Conservation (phyloP, 2,797 vertebrate species). For the Siniperca scherzeri region DNA sequence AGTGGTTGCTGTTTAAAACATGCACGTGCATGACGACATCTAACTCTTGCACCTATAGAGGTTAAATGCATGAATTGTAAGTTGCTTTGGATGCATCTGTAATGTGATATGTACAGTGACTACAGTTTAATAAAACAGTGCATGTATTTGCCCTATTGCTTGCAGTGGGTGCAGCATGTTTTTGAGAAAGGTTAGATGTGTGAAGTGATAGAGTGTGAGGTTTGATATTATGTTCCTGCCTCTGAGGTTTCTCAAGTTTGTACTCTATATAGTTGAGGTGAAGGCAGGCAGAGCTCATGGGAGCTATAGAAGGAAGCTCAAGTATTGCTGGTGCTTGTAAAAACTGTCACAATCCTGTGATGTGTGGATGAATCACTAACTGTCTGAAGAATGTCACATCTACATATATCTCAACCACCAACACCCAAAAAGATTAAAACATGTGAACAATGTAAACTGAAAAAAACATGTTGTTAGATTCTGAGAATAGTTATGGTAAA, state of each 20-base stretch:
- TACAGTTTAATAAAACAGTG: constrained; percentile 14
- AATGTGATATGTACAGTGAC: background rate
- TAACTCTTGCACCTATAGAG: too few relatives aligned
- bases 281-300: constrained; percentile 51
- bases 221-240: constrained; percentile 52
- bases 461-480: constrained; percentile 42
- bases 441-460: constrained; percentile 10
- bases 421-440: constrained; percentile 25
- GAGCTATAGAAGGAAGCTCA: constrained; percentile 65
- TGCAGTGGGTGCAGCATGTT: constrained; percentile 6
- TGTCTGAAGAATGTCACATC: constrained; percentile 45
- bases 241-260: constrained; percentile 65
- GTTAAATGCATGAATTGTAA: background rate
- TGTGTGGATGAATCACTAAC: constrained; percentile 71
- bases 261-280: constrained; percentile 13
- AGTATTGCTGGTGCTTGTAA: constrained; percentile 24
- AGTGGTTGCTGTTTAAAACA: background rate
- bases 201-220: constrained; percentile 56
- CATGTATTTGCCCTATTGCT: constrained; percentile 7
- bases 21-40: background rate
- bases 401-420: constrained; percentile 51
- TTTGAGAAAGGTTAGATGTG: constrained; percentile 60
- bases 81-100: background rate
- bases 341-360: constrained; percentile 59
- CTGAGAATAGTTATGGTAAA: constrained; percentile 63